Evolutionary conservation across 2,113 vertebrate species (phyloP), one percentile per base, ranked within the genome.

Genomic region (Lophius piscatorius): DNA sequence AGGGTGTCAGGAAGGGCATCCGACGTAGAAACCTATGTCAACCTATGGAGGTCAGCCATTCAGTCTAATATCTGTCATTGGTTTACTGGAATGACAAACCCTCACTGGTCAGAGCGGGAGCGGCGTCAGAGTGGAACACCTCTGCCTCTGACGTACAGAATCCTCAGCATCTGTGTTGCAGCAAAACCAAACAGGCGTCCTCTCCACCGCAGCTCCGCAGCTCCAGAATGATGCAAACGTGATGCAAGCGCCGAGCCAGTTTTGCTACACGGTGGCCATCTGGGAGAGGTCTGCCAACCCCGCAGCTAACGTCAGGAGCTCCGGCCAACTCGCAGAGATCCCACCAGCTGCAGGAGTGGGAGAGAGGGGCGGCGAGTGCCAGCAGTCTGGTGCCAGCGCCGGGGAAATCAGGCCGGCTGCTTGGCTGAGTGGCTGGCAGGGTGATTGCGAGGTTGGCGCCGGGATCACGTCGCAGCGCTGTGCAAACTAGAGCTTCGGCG

Each of bases 291-390:
- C 71, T 74, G 77, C 74, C 70, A 76, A 58, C 31, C 75, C 64
- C 38, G 35, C 72, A 40, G 72, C 47, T 47, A 76, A 70, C 62
- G 70, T 80, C 49, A 77, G 76, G 70, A 66, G 67, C 49, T 9
- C 20, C 26, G 76, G 65, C 71, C 71, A 68, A 68, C 63, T 47
- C 9, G 26, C 34, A 21, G 56, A 64, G 46, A 42, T 21, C 35
- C 64, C 83, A 82, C 82, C 85, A 87, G 78, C 80, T 74, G 71
- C 34, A 6, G 69, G 50, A 73, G 52, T 24, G 63, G 55, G 74
- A 60, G 36, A 35, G 63, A 24, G 50, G 31, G 58, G 33, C 10
- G 16, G 78, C 41, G 14, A 18, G 38, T 59, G 63, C 55, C 66
- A 77, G 59, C 66, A 13, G 69, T 48, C 50, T 62, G 8, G n/a